Percentiles rank a stretch among this genome's conserved stretches.
Evolutionary conservation across 2,113 vertebrate genomes (phyloP).

Genomic region (Chinchilla lanigera): DNA sequence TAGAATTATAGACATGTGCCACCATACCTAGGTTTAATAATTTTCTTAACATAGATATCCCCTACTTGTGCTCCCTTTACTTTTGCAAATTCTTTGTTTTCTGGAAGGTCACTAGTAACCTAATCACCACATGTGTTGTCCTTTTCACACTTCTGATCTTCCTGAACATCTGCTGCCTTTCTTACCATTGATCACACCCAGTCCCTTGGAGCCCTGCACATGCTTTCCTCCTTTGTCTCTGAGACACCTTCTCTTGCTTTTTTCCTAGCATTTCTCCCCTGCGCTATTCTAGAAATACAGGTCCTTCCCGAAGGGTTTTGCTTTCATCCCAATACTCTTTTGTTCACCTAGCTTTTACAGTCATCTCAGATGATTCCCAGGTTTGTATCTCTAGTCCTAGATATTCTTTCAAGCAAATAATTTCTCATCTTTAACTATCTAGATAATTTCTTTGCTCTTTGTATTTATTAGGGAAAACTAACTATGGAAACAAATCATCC

Average conservation of each 20-base stretch:
- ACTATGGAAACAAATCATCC: not conserved
- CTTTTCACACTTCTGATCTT: not conserved
- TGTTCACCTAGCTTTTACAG: not conserved
- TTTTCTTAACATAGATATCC: conserved; percentile 34
- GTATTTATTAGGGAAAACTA: not conserved
- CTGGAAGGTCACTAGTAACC: not conserved
- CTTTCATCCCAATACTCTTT: not conserved
- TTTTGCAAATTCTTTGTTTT: not conserved
- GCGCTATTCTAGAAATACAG: not conserved
- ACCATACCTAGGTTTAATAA: not conserved
- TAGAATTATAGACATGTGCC: not conserved
- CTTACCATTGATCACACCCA: not conserved
- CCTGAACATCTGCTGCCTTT: not conserved
- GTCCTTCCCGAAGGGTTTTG: no score
- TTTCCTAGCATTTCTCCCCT: not conserved
- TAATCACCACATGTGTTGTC: not conserved
- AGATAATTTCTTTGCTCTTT: not conserved
- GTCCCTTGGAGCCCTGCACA: not conserved
- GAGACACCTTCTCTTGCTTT: not conserved
- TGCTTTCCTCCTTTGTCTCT: not conserved
- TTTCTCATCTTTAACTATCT: conserved; percentile 26
- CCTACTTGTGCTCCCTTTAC: not conserved
- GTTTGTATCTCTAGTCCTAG: not conserved
- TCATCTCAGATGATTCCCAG: not conserved
- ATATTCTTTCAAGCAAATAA: not conserved